These are phyloP conservation scores for Pelodytes ibericus DNA, from an alignment of 2,797 vertebrate species.

Conservation along the genomic window DNA sequence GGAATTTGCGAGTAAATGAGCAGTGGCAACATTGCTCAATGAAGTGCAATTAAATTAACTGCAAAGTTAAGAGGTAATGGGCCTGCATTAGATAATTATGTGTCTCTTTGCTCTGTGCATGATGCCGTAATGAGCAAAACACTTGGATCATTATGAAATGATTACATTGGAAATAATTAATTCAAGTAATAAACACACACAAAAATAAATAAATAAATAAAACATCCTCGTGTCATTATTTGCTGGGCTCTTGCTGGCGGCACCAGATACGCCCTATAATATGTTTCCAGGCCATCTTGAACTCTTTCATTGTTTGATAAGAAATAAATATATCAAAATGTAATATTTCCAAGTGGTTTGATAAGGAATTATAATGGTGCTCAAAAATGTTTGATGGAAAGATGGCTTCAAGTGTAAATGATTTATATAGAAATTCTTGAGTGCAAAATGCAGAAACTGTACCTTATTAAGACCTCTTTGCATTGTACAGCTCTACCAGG, in stretches of 20 bases:
- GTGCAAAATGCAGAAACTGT: too few relatives aligned
- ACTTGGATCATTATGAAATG: slow-evolving; percentile 22
- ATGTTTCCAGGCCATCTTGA: background rate
- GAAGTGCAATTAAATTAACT: slow-evolving; percentile 22
- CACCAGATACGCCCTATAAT: background rate
- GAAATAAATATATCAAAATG: too few relatives aligned
- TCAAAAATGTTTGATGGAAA: too few relatives aligned
- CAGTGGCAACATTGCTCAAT: slow-evolving; percentile 33
- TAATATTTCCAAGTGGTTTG: too few relatives aligned
- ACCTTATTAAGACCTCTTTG: too few relatives aligned
- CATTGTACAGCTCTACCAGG: too few relatives aligned
- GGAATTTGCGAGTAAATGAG: slow-evolving; percentile 13
- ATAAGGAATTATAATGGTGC: too few relatives aligned
- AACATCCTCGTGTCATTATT: slow-evolving; percentile 14
- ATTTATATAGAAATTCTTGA: too few relatives aligned
- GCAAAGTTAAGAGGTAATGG: slow-evolving; percentile 30
- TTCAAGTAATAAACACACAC: slow-evolving; percentile 30
- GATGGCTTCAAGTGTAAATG: too few relatives aligned
- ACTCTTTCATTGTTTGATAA: background rate
- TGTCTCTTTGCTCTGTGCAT: slow-evolving; percentile 10
- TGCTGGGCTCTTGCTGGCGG: too few relatives aligned
- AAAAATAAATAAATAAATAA: slow-evolving; percentile 6
- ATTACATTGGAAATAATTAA: slow-evolving; percentile 10
- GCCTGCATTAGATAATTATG: slow-evolving; percentile 35
- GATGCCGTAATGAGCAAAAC: background rate